Evolutionary conservation across 1,140 invertebrate genomes (phyloP), one percentile per base, ranked within the genome.

Genomic region (Drosophila suzukii): DNA sequence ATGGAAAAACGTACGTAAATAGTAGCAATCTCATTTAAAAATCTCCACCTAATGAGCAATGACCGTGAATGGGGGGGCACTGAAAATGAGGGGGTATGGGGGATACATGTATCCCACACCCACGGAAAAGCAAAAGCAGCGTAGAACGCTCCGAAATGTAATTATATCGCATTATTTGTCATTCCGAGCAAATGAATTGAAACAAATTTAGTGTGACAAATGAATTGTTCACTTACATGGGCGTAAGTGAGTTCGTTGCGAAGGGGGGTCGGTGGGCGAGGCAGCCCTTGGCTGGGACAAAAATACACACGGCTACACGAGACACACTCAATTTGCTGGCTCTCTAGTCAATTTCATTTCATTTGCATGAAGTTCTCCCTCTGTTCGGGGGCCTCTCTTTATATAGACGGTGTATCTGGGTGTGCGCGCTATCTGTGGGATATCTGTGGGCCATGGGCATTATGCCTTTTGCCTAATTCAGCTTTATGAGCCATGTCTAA

Each of bases 191-290:
- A 91, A 91, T 91, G 88, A 91, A 91, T 91, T 91, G 88, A 89
- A 91, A 91, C 88, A 91, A 91, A 91, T 91, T 91, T 91, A 91
- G 88, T 91, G 88, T 91, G 88, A 91, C 88, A 91, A 91, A 91
- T 91, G 83, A 91, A 90, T 90, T 90, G 85, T 90, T 81, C 65
- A 71, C 67, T 71, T 58, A 41, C 47, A 44, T 67, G 41, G 30
- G 50, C 41, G 38, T 70, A 43, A 39, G 49, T 38, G 60, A 17
- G 60, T 39, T 17, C 32, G 32, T 74, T 47, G 39, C 8, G 49
- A 43, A 47, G 54, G 56, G 39, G 34, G 47, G 49, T 34, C 47
- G 4, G 34, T 36, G 11, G 41, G 41, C 20, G 49, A 39, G 1
- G 15, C 4, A 44, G 15, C 43, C 43, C 43, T 10, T 44, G 44